Evolutionary conservation across 2,888 invertebrate species (phyloP).

Genomic region (Listrodromus nycthemerus): DNA sequence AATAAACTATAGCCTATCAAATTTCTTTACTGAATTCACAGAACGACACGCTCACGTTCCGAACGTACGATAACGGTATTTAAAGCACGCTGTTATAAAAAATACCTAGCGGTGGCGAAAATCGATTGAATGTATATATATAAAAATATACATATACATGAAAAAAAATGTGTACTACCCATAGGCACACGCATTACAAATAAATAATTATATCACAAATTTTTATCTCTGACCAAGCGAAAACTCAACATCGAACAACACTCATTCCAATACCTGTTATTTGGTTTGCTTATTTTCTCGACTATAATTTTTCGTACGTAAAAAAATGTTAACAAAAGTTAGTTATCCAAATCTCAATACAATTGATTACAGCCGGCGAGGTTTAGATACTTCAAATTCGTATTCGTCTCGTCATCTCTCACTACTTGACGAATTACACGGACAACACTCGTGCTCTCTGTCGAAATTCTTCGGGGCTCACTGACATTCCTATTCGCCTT

Average conservation of each 20-base stretch:
- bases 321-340: constrained; percentile 36
- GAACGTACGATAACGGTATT: constrained; percentile 26
- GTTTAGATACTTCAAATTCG: constrained; percentile 56
- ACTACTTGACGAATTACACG: neutral
- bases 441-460: neutral
- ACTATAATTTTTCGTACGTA: constrained; percentile 39
- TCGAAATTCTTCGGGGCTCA: constrained; percentile 39
- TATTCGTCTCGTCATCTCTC: neutral
- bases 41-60: constrained; percentile 1
- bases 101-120: constrained; percentile 40
- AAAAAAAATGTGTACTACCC: constrained; percentile 53
- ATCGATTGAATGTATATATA: constrained; percentile 64
- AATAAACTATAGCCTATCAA: constrained; percentile 16
- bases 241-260: constrained; percentile 48
- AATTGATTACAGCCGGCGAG: constrained; percentile 3
- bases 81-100: constrained; percentile 43
- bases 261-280: constrained; percentile 55
- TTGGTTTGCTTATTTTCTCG: constrained; percentile 41
- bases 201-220: constrained; percentile 70
- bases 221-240: constrained; percentile 56
- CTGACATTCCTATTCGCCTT: constrained; percentile 17
- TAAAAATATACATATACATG: neutral
- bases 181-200: constrained; percentile 58
- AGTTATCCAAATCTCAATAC: constrained; percentile 43
- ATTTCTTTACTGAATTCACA: constrained; percentile 17